These are phyloP conservation scores for Halcyon leucocephala DNA, from an alignment of 2,797 vertebrate genomes.

Conservation along the genomic window DNA sequence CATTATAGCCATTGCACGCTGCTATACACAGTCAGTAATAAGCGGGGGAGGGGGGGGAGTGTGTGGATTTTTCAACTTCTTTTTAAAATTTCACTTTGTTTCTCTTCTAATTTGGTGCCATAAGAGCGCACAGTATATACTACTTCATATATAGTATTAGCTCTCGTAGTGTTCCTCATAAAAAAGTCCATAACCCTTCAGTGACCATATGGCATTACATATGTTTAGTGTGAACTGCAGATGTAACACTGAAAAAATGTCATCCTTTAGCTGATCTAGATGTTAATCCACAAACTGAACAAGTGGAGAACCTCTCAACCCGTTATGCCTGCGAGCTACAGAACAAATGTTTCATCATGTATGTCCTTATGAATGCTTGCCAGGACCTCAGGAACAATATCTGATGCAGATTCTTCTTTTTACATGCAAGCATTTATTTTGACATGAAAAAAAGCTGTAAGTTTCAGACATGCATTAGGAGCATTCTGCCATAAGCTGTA, in stretches of 20 bases:
- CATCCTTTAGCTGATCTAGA: neutral
- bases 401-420: neutral
- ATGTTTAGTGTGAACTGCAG: neutral
- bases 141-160: neutral
- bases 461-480: neutral
- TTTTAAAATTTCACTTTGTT: neutral
- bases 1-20: neutral
- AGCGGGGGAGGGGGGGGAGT: no score
- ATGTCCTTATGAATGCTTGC: rapidly evolving
- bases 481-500: neutral
- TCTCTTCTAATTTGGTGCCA: neutral
- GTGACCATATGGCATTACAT: slow-evolving; percentile 35
- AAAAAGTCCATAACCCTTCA: neutral
- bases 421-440: neutral
- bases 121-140: neutral
- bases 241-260: neutral
- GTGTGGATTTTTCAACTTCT: neutral
- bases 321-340: neutral
- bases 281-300: neutral
- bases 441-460: neutral
- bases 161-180: neutral
- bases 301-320: slow-evolving; percentile 16
- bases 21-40: neutral
- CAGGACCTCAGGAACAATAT: neutral
- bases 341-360: slow-evolving; percentile 1